Evolutionary conservation across 2,888 invertebrate species (phyloP).

Genomic region (Agonopterix subpropinquella): DNA sequence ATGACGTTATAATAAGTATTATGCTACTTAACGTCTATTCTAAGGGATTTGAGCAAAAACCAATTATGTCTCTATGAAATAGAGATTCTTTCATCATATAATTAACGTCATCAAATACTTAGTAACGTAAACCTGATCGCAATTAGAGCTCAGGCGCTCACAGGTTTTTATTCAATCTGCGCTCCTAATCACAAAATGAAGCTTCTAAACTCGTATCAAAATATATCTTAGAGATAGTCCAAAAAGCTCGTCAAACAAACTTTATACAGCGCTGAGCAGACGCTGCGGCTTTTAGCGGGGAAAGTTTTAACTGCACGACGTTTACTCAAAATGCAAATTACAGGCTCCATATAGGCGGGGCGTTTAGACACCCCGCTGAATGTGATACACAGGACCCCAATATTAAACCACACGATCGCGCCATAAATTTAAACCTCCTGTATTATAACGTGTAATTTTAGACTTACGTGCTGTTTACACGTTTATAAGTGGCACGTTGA

Average conservation of each 20-base stretch:
- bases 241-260: conserved; percentile 45
- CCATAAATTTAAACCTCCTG: conserved; percentile 58
- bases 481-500: conserved; percentile 18
- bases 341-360: conserved; percentile 51
- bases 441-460: conserved; percentile 49
- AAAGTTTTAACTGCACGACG: conserved; percentile 65
- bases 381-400: conserved; percentile 64
- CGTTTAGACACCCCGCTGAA: conserved; percentile 47
- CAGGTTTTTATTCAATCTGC: too few relatives aligned
- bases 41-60: too few relatives aligned
- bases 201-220: conserved; percentile 1
- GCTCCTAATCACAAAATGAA: too few relatives aligned
- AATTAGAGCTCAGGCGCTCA: too few relatives aligned
- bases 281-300: conserved; percentile 49
- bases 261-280: conserved; percentile 43
- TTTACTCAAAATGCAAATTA: conserved; percentile 72
- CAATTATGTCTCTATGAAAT: too few relatives aligned
- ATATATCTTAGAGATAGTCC: conserved; percentile 27
- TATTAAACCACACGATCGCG: conserved; percentile 66
- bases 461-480: conserved; percentile 46
- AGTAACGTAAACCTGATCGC: too few relatives aligned
- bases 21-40: too few relatives aligned
- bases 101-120: too few relatives aligned
- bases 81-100: too few relatives aligned
- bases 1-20: too few relatives aligned